These are phyloP conservation scores for Trachelus stipa DNA, from an alignment of 2,888 invertebrate species.

Conservation along the genomic window DNA sequence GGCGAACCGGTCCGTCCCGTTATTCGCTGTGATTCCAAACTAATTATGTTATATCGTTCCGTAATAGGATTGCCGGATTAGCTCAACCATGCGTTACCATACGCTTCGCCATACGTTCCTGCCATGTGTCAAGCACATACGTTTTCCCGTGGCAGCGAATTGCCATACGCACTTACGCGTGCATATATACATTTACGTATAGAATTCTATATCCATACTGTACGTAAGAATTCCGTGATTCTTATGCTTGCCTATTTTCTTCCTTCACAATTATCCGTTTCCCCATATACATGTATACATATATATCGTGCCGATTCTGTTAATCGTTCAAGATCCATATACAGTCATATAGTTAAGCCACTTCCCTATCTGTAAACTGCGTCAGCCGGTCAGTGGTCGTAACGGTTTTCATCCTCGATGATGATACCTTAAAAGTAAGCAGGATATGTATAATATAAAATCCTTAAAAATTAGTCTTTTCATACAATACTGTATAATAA, in stretches of 20 bases:
- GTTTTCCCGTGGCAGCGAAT: conserved; percentile 34
- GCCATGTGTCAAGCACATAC: background rate
- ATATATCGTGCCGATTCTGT: conserved; percentile 37
- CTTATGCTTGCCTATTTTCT: background rate
- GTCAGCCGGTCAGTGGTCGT: conserved; percentile 40
- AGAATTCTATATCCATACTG: background rate
- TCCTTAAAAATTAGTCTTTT: background rate
- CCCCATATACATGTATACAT: conserved; percentile 11
- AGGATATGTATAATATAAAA: background rate
- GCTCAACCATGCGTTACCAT: conserved; percentile 9
- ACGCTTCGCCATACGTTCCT: background rate
- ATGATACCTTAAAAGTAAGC: conserved; percentile 48
- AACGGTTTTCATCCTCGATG: conserved; percentile 40
- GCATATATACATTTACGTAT: background rate
- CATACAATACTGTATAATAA: background rate
- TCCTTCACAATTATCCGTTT: conserved; percentile 41
- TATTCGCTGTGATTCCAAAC: conserved; percentile 33
- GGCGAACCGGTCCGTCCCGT: background rate
- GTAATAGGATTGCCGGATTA: conserved; percentile 53
- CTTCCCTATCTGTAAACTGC: conserved; percentile 25
- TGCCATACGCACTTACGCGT: conserved; percentile 15
- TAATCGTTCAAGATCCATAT: conserved; percentile 51
- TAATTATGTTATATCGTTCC: conserved; percentile 41
- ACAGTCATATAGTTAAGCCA: conserved; percentile 41
- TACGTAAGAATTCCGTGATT: background rate